Evolutionary conservation across 2,888 invertebrate genomes (phyloP), one percentile per base, ranked within the genome.

Genomic region (Mesorhabditis spiculigera): DNA sequence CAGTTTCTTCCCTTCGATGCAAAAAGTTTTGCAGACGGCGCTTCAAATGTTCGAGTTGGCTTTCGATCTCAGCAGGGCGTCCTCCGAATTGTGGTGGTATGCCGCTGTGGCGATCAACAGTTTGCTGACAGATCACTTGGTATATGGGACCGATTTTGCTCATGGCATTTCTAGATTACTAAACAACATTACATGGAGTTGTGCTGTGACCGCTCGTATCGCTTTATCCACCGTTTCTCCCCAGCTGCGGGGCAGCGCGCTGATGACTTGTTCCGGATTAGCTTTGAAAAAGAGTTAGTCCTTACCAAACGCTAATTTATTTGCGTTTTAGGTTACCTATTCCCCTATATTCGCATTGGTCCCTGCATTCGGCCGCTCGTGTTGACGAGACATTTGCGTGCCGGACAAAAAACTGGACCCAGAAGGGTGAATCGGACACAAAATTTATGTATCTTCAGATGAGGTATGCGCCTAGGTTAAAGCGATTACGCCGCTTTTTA

Each of bases 301-400:
- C 66, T 65, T 69, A 16, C 45, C 28, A 10, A n/a, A 5, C 45
- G 43, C 16, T 71, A n/a, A 44, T 63, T 45, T 13, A 28, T 44
- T 63, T n/a, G 63, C 16, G 16, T 70, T 73, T 41, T 45, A 81
- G 81, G 41, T 74, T 84, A 8, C 76, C 79, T 4, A 73, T 84
- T 4, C 79, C 83, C 5, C 69, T 84, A 43, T 84, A 84, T 71
- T 68, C 78, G 28, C 79, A 80, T 42, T 84, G 84, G 84, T 76
- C 80, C 43, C 68, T 84, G 10, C 79, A 77, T 73, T 73, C 71
- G 45, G 79, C 82, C 42, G 82, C 84, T 77, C 70, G 66, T 63
- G 75, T 78, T 58, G 77, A 83, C 66, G 77, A 77, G 16, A 73
- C 72, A 63, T 84, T 84, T 64, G 74, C 82, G 4, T 82, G 82